Percentiles rank a stretch among this genome's conserved stretches.
These are phyloP conservation scores for Plecturocebus donacophilus DNA, from an alignment of 2,113 vertebrate species.

Conservation along the genomic window DNA sequence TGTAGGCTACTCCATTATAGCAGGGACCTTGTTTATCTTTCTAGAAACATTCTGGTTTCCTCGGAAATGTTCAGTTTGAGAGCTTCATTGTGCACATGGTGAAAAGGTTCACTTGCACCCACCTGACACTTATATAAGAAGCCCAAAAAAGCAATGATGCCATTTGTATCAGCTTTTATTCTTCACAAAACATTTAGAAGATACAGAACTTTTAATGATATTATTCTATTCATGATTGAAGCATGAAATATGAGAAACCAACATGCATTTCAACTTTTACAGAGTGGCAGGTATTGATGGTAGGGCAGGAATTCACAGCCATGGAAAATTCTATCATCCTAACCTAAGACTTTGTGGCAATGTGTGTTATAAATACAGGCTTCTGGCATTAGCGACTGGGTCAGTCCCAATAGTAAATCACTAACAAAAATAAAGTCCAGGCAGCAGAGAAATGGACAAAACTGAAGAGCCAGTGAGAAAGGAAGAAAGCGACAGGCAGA, in stretches of 20 bases:
- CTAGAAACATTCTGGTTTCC: constrained; percentile 73
- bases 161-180: constrained; percentile 80
- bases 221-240: constrained; percentile 75
- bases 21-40: constrained; percentile 59
- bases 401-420: constrained; percentile 77
- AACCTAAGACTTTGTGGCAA: constrained; percentile 71
- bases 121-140: constrained; percentile 79
- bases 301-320: constrained; percentile 72
- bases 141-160: constrained; percentile 78
- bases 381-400: constrained; percentile 77
- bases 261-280: constrained; percentile 78
- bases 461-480: constrained; percentile 74
- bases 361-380: constrained; percentile 79
- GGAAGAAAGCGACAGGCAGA: constrained; percentile 77
- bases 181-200: constrained; percentile 83
- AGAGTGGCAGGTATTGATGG: constrained; percentile 72
- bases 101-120: constrained; percentile 78
- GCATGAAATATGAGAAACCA: constrained; percentile 79
- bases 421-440: constrained; percentile 75
- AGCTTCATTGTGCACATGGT: constrained; percentile 82
- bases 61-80: constrained; percentile 70
- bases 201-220: constrained; percentile 79
- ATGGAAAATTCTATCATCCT: constrained; percentile 74
- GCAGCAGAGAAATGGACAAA: constrained; percentile 80
- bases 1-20: constrained; percentile 46